A percentile compares a stretch with the other conserved stretches of the same genome.
Conservation (phyloP, 2,113 vertebrate genomes). For the Gallinago undulata region DNA sequence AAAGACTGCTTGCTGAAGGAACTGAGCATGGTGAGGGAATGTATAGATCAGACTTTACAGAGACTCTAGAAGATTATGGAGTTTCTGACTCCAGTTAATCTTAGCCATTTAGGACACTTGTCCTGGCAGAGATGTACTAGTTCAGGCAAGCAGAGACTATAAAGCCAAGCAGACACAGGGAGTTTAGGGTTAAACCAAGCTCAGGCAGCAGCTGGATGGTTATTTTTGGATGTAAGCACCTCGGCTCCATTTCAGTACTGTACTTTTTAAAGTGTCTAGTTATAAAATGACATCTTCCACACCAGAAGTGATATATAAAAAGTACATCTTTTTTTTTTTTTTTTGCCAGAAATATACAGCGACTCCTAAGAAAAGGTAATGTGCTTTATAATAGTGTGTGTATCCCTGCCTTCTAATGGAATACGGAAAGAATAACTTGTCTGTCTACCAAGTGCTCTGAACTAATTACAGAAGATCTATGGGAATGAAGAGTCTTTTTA, state of each 20-base stretch:
- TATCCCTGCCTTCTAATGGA: not conserved
- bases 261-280: conserved; percentile 10
- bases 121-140: not conserved
- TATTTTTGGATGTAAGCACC: conserved; percentile 9
- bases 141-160: not conserved
- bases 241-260: not conserved
- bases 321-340: not conserved
- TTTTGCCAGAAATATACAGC: not conserved
- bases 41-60: not conserved
- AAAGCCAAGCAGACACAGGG: not conserved
- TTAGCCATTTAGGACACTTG: not conserved
- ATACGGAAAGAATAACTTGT: not conserved
- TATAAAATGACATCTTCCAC: conserved; percentile 1
- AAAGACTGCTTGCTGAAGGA: not conserved
- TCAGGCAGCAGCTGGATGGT: not conserved
- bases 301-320: not conserved
- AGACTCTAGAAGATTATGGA: not conserved
- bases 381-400: not conserved
- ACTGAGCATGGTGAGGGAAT: not conserved
- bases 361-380: not conserved
- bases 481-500: not conserved
- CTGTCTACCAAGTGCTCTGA: not conserved
- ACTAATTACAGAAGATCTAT: not conserved
- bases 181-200: not conserved
- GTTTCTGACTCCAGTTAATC: not conserved